phyloP scores from a whole-genome alignment of 1,140 invertebrate species.

The Phocides pigmalion region DNA sequence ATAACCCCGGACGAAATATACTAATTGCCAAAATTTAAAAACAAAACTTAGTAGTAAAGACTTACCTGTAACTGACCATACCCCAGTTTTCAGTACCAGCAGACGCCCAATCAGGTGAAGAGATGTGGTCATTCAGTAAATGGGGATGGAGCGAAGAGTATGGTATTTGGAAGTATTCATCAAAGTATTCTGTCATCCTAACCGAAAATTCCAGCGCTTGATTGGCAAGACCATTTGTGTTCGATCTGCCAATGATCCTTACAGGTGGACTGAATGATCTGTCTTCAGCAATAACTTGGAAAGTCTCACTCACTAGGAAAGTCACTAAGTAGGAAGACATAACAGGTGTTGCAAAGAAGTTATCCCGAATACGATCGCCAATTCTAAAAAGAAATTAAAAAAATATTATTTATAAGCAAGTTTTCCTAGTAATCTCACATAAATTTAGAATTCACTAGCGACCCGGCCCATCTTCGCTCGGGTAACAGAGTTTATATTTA shows the following conservation, averaged over 20 bases:
- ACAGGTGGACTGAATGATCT: constrained; percentile 58
- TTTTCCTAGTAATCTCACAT: too few species aligned
- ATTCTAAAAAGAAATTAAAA: constrained; percentile 43
- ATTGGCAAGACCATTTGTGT: constrained; percentile 87
- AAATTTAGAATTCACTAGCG: too few species aligned
- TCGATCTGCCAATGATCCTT: constrained; percentile 79
- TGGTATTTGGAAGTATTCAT: constrained; percentile 71
- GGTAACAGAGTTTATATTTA: too few species aligned
- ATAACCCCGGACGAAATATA: too few species aligned
- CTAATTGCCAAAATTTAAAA: neutral
- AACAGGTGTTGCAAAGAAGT: constrained; percentile 83
- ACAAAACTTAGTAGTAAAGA: neutral
- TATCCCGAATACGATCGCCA: constrained; percentile 44
- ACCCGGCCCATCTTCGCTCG: too few species aligned
- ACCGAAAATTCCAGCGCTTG: constrained; percentile 68
- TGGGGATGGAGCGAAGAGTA: constrained; percentile 68
- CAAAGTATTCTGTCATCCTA: constrained; percentile 72
- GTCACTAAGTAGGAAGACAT: constrained; percentile 95
- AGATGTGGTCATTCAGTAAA: constrained; percentile 85
- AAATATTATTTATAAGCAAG: too few species aligned
- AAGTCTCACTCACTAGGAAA: constrained; percentile 85
- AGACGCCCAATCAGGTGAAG: constrained; percentile 88
- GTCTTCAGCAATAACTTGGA: constrained; percentile 64
- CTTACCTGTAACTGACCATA: constrained; percentile 87
- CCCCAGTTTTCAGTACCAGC: constrained; percentile 88